Base-by-base conservation (phyloP, 2,888 invertebrate species). In the Eledona agricola region DNA sequence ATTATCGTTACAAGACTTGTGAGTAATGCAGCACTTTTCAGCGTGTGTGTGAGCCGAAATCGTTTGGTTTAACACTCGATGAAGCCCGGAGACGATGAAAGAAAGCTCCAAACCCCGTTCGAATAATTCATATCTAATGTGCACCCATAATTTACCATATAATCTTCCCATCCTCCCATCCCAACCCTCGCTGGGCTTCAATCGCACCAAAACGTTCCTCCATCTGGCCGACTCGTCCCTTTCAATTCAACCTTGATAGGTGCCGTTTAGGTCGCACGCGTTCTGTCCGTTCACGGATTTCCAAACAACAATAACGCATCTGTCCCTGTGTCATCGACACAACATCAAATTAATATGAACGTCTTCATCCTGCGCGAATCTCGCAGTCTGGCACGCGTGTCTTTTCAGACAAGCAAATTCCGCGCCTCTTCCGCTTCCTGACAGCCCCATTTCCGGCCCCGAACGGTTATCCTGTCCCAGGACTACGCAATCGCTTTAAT, bases 361-460 rank as follows among this genome's bases (percentile, higher is more conserved):
- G 16, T 38, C 40, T 50, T 22, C 19, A 37, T 49, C n/a, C n/a
- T n/a, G n/a, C n/a, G n/a, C n/a, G n/a, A n/a, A n/a, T n/a, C n/a
- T n/a, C n/a, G n/a, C 62, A 51, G 60, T 63, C 55, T 62, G 67
- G 67, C 66, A 67, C 66, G 67, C 69, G 67, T 66, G 63, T 65
- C 58, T 64, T 64, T 51, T 22, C 62, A 63, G 65, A 68, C 65
- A 64, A 61, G 63, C 54, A 16, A 59, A 55, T 67, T 70, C 68
- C 68, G 66, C 66, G 64, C 69, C 66, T 66, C 66, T 69, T 72
- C 70, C 72, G 69, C 67, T 54, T 58, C 59, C 65, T 71, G 72
- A 70, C 72, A 72, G 65, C 65, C 71, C 72, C 60, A 72, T 72
- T 72, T 72, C 72, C 72, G 65, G 51, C 45, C n/a, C 5, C 9